These are phyloP conservation scores for Eclectus roratus DNA, from an alignment of 2,113 vertebrate genomes.

Conservation along the genomic window DNA sequence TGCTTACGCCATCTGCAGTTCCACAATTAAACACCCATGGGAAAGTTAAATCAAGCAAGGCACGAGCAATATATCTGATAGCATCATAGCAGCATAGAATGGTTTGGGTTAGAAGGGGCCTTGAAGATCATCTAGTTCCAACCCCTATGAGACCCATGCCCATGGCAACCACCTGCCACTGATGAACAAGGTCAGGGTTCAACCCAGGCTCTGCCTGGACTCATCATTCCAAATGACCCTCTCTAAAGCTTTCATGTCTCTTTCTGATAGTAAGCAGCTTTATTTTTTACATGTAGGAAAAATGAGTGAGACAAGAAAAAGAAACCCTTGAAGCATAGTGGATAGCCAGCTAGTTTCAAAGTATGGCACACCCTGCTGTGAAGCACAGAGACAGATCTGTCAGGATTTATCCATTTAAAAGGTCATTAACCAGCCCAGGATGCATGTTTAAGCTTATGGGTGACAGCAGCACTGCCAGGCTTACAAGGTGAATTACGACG, in stretches of 20 bases:
- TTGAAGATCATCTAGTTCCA: neutral
- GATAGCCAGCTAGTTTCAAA: neutral
- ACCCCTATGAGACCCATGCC: fast-evolving
- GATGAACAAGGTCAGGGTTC: neutral
- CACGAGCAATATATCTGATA: fast-evolving
- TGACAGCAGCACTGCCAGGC: neutral
- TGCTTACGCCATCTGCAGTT: neutral
- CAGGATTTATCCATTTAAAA: neutral
- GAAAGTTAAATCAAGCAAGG: neutral
- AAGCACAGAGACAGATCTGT: neutral
- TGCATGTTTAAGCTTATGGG: neutral
- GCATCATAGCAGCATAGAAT: neutral
- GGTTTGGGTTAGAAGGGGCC: neutral
- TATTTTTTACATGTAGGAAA: neutral
- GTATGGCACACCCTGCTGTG: neutral
- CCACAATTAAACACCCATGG: neutral
- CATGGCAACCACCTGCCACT: neutral
- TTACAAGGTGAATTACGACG: neutral
- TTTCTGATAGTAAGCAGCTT: neutral
- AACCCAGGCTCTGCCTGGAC: neutral
- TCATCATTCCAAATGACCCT: neutral
- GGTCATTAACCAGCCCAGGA: neutral
- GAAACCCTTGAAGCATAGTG: neutral
- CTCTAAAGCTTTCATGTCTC: neutral
- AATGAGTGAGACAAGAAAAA: neutral